These are phyloP conservation scores for Puffinus mauretanicus DNA, from an alignment of 2,113 vertebrate species.

Conservation along the genomic window DNA sequence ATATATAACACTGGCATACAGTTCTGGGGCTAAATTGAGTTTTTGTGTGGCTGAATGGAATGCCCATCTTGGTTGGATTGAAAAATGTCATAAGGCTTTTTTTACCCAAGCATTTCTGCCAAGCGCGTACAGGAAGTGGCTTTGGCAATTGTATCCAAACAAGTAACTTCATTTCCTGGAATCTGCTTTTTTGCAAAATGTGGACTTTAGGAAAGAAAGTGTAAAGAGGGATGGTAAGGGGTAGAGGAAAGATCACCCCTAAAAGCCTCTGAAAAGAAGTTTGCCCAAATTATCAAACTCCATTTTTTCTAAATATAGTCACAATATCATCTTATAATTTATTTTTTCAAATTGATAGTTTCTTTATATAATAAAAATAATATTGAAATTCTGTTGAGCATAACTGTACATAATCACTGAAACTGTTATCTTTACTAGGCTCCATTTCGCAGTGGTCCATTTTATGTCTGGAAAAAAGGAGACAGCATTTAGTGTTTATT, in stretches of 20 bases:
- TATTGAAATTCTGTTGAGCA: neutral
- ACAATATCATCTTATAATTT: neutral
- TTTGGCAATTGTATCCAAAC: constrained; percentile 49
- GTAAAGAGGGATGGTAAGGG: neutral
- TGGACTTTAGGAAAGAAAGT: constrained; percentile 9
- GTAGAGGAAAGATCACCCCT: neutral
- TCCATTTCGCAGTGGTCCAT: neutral
- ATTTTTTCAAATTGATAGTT: neutral
- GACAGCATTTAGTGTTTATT: neutral
- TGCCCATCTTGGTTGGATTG: constrained; percentile 35
- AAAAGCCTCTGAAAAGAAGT: neutral
- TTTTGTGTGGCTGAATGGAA: constrained; percentile 52
- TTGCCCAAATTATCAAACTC: neutral
- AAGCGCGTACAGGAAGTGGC: constrained; percentile 54
- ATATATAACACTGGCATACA: neutral
- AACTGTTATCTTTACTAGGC: neutral
- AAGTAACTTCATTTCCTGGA: constrained; percentile 65
- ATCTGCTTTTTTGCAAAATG: constrained; percentile 29
- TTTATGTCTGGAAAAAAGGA: neutral
- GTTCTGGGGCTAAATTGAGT: neutral
- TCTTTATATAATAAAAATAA: neutral
- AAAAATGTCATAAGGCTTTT: constrained; percentile 56
- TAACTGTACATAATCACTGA: neutral
- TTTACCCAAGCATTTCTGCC: constrained; percentile 30
- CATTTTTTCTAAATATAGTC: neutral